Percentiles rank a stretch among this genome's conserved stretches.
Conservation (phyloP, 2,888 invertebrate species). For the Agriopis leucophaearia region DNA sequence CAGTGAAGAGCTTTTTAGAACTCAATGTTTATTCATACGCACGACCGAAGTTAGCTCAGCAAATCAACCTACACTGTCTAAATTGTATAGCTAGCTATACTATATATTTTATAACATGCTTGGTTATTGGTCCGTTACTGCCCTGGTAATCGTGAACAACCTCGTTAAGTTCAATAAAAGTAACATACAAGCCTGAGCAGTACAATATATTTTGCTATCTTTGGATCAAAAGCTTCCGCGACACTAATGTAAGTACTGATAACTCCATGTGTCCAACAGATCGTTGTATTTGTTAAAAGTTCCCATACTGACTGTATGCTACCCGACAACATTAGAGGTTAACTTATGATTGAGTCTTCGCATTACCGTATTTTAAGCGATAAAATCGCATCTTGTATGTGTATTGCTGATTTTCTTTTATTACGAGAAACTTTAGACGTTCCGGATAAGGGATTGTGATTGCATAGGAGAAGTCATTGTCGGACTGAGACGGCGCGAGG, state of each 20-base stretch:
- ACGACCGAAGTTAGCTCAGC: too few species aligned
- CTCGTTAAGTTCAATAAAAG: too few species aligned
- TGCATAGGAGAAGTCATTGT: conserved; percentile 28
- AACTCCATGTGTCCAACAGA: neutral
- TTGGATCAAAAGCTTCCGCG: too few species aligned
- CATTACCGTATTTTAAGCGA: conserved; percentile 76
- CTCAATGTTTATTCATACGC: too few species aligned
- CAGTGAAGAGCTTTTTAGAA: too few species aligned
- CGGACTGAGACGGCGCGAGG: neutral
- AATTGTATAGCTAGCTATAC: too few species aligned
- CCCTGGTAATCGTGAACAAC: too few species aligned
- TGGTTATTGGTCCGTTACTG: too few species aligned
- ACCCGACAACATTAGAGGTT: conserved; percentile 68
- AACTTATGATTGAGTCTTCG: conserved; percentile 79
- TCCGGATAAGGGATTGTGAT: conserved; percentile 34
- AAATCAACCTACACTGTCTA: too few species aligned
- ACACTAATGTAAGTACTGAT: neutral
- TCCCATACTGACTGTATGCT: conserved; percentile 45
- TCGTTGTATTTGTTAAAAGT: neutral
- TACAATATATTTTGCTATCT: too few species aligned
- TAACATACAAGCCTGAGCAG: too few species aligned
- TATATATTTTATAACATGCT: too few species aligned
- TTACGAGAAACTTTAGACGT: conserved; percentile 42
- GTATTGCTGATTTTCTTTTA: conserved; percentile 65
- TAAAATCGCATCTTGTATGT: conserved; percentile 66